These are phyloP conservation scores for Martes martes DNA, from an alignment of 2,113 vertebrate species.

Conservation along the genomic window DNA sequence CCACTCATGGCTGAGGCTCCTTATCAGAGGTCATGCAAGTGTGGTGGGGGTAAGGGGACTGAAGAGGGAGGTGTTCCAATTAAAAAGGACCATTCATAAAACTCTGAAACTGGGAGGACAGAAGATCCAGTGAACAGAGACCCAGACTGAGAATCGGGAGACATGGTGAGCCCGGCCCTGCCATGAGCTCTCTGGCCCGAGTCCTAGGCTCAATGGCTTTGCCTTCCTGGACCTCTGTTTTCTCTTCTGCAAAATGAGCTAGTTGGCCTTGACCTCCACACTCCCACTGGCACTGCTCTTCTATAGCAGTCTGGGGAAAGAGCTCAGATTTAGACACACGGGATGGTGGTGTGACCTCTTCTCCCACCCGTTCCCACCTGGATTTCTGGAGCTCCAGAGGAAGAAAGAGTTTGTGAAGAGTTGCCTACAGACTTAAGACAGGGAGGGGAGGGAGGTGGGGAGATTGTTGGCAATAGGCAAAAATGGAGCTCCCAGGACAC, in stretches of 20 bases:
- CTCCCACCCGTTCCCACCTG: background rate
- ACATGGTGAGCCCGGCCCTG: fast-evolving
- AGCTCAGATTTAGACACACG: background rate
- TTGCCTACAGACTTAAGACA: background rate
- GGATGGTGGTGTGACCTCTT: background rate
- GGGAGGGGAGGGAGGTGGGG: background rate
- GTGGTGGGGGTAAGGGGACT: too few species aligned
- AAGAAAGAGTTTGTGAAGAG: background rate
- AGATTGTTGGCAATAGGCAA: background rate
- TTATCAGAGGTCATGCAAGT: background rate
- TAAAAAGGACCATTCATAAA: background rate
- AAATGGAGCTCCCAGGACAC: background rate
- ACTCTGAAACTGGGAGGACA: background rate
- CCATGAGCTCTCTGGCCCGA: background rate
- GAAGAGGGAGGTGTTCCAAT: background rate
- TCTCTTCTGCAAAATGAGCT: background rate
- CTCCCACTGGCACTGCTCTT: background rate
- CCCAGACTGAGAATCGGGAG: background rate
- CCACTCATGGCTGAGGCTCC: too few species aligned
- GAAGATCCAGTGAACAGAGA: background rate
- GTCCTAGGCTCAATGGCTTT: background rate
- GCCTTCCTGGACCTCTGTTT: background rate
- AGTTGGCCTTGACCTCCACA: background rate
- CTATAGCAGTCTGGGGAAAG: background rate
- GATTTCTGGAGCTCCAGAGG: background rate